Conservation (phyloP, 2,113 vertebrate species). For the Ancistrus triradiatus region DNA sequence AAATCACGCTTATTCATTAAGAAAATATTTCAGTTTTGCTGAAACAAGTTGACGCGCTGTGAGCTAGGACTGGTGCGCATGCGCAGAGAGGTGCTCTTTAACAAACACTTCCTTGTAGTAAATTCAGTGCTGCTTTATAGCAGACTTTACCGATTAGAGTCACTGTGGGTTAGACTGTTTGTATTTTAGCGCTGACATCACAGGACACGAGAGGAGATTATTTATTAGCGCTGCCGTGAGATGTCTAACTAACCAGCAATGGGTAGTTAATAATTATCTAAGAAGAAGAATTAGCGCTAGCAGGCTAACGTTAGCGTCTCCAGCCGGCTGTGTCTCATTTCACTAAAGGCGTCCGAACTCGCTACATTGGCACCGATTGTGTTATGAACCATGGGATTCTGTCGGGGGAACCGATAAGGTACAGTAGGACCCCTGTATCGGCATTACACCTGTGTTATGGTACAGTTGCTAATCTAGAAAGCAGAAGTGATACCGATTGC, state of each 20-base stretch:
- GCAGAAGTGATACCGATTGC: no score
- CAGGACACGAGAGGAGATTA: no score
- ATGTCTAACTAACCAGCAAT: neutral
- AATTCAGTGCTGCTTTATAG: neutral
- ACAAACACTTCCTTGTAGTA: constrained; percentile 16
- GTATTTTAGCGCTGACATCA: no score
- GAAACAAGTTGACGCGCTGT: neutral
- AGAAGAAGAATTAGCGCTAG: neutral
- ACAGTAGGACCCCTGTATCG: no score
- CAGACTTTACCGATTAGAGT: no score
- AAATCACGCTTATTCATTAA: no score
- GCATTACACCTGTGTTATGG: no score
- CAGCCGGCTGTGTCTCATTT: constrained; percentile 44
- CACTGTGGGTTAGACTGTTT: no score
- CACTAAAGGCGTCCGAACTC: neutral
- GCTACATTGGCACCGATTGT: neutral
- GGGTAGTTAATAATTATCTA: neutral
- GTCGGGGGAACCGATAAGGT: constrained; percentile 49
- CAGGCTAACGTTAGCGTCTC: neutral
- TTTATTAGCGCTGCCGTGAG: neutral
- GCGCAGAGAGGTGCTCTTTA: neutral
- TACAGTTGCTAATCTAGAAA: no score
- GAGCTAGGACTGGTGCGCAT: neutral
- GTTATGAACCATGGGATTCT: constrained; percentile 54
- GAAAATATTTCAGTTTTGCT: no score